These are phyloP conservation scores for Nemoura dubitans DNA, from an alignment of 2,888 invertebrate species.

Conservation along the genomic window DNA sequence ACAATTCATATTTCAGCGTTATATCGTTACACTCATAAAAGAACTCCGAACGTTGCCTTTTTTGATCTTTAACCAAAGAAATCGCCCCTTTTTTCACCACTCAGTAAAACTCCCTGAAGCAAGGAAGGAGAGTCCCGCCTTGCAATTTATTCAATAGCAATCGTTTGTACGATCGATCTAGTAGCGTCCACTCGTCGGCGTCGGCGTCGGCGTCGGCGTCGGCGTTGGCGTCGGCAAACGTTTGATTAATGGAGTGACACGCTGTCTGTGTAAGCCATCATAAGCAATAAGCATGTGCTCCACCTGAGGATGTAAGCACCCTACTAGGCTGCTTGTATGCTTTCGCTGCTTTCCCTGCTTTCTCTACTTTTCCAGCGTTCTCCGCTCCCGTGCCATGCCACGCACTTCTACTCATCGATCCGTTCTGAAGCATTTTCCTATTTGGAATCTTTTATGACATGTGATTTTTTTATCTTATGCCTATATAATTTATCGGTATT, in stretches of 20 bases:
- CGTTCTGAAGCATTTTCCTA: background rate
- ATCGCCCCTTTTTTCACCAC: background rate
- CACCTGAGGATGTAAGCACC: background rate
- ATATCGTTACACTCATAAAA: no score
- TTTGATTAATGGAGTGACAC: constrained; percentile 4
- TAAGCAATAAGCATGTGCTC: constrained; percentile 4
- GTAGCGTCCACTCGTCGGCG: background rate
- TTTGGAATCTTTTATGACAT: background rate
- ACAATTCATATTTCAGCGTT: no score
- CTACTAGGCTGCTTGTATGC: background rate
- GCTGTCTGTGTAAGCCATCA: background rate
- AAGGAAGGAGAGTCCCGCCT: background rate
- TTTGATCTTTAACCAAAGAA: background rate
- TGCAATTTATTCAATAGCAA: constrained; percentile 12
- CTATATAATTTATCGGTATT: background rate
- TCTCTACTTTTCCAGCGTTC: background rate
- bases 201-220: background rate
- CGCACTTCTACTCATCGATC: background rate
- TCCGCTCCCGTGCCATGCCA: background rate
- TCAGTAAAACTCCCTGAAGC: background rate
- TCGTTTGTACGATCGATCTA: background rate
- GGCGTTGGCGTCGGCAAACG: background rate
- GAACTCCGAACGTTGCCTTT: background rate
- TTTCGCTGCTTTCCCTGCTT: background rate
- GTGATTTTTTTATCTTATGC: background rate